phyloP scores from a whole-genome alignment of 2,888 invertebrate species.

The Hololepta plana region DNA sequence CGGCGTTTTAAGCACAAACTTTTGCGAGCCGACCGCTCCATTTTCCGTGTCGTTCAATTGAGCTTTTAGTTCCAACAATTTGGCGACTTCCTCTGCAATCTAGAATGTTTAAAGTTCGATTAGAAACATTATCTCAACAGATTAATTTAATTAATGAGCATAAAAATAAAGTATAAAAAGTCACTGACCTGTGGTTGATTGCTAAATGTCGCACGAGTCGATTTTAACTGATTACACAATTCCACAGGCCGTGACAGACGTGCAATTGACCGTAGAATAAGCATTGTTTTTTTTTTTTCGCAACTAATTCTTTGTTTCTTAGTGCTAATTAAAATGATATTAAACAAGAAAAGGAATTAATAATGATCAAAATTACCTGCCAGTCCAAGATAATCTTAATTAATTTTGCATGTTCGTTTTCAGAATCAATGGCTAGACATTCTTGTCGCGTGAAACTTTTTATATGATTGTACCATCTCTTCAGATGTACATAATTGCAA shows the following conservation, averaged over 20 bases:
- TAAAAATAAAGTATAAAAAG: slow-evolving; percentile 8
- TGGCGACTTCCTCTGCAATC: slow-evolving; percentile 75
- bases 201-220: slow-evolving; percentile 14
- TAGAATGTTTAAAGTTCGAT: slow-evolving; percentile 25
- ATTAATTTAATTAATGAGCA: slow-evolving; percentile 6
- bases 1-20: slow-evolving; percentile 75
- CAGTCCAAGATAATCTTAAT: slow-evolving; percentile 18
- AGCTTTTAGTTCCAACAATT: slow-evolving; percentile 63
- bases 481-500: slow-evolving; percentile 30
- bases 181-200: slow-evolving; percentile 26
- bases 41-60: slow-evolving; percentile 42
- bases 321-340: slow-evolving; percentile 10
- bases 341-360: slow-evolving; percentile 12
- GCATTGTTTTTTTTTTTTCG: slow-evolving; percentile 10
- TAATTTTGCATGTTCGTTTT: slow-evolving; percentile 24
- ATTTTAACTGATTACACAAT: slow-evolving; percentile 12
- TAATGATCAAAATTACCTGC: too few relatives aligned
- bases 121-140: slow-evolving; percentile 6
- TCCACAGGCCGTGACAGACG: slow-evolving; percentile 22
- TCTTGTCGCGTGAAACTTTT: slow-evolving; percentile 37
- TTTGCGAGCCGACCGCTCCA: slow-evolving; percentile 38
- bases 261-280: slow-evolving; percentile 16
- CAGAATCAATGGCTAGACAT: slow-evolving; percentile 30
- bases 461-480: slow-evolving; percentile 43
- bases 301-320: slow-evolving; percentile 5